phyloP scores from a whole-genome alignment of 1,140 invertebrate species.

The Achroia grisella region DNA sequence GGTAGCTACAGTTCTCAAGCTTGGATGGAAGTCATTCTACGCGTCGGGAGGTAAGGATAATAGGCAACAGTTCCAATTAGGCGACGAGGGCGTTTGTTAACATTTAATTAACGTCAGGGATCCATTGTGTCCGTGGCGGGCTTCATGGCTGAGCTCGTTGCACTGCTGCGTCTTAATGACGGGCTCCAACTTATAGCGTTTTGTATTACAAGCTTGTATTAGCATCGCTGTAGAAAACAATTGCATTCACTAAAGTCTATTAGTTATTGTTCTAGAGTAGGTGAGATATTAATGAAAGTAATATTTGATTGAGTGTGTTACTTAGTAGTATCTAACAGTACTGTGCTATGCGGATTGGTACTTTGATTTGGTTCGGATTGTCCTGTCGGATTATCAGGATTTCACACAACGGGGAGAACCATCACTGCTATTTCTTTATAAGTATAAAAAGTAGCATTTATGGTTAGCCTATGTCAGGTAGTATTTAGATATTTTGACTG shows the following conservation, averaged over 20 bases:
- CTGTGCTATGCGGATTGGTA: too few relatives aligned
- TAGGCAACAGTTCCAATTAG: slow-evolving; percentile 72
- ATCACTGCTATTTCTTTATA: too few relatives aligned
- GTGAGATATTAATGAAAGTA: too few relatives aligned
- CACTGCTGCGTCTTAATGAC: slow-evolving; percentile 59
- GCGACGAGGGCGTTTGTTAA: slow-evolving; percentile 72
- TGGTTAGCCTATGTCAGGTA: too few relatives aligned
- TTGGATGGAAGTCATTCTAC: slow-evolving; percentile 60
- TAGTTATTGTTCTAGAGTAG: slow-evolving; percentile 10
- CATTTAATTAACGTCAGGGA: slow-evolving; percentile 71
- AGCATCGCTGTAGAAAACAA: slow-evolving; percentile 12
- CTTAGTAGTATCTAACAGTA: too few relatives aligned
- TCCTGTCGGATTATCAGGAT: too few relatives aligned
- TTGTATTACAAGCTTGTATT: slow-evolving; percentile 29
- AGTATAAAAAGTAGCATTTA: too few relatives aligned
- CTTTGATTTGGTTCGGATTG: too few relatives aligned
- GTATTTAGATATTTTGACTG: too few relatives aligned
- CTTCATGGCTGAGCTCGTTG: slow-evolving; percentile 36
- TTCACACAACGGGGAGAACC: too few relatives aligned
- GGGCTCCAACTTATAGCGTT: slow-evolving; percentile 34
- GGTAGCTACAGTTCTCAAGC: slow-evolving; percentile 35
- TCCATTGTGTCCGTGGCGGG: slow-evolving; percentile 62
- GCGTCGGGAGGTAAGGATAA: slow-evolving; percentile 66
- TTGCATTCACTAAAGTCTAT: slow-evolving; percentile 19
- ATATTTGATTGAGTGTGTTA: too few relatives aligned